Percentiles rank a stretch among this genome's conserved stretches.
Conservation (phyloP, 2,888 invertebrate species). For the Caenorhabditis wallacei region DNA sequence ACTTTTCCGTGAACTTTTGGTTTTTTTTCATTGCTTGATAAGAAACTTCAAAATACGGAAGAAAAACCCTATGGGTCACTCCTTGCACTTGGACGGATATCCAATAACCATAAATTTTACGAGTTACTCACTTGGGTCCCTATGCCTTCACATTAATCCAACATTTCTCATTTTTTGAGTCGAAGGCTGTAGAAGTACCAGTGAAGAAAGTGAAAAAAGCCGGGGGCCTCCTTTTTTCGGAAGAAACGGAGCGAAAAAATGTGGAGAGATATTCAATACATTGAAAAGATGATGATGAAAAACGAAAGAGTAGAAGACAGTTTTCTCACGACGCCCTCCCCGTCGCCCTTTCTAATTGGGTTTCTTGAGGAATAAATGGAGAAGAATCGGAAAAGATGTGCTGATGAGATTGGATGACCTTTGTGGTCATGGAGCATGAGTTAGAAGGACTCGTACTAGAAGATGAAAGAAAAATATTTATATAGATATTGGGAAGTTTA, state of each 20-base stretch:
- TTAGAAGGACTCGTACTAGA: conserved; percentile 5
- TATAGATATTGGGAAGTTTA: neutral
- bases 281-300: conserved; percentile 51
- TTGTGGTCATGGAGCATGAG: conserved; percentile 44
- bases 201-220: conserved; percentile 8
- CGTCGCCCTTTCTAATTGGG: conserved; percentile 65
- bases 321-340: conserved; percentile 55
- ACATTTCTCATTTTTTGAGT: conserved; percentile 47
- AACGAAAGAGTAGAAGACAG: conserved; percentile 30
- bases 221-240: conserved; percentile 6
- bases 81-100: conserved; percentile 36
- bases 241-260: too few relatives aligned
- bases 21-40: neutral
- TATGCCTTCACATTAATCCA: conserved; percentile 53
- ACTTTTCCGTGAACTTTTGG: neutral
- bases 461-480: neutral
- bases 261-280: conserved; percentile 63
- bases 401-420: conserved; percentile 63
- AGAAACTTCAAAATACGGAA: conserved; percentile 10
- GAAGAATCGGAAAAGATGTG: conserved; percentile 45
- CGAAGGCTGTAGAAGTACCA: conserved; percentile 13
- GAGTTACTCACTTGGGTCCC: conserved; percentile 34
- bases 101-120: conserved; percentile 65
- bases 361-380: conserved; percentile 47
- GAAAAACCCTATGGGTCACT: conserved; percentile 20